These are phyloP conservation scores for Molorchus minor DNA, from an alignment of 2,888 invertebrate genomes.

Conservation along the genomic window DNA sequence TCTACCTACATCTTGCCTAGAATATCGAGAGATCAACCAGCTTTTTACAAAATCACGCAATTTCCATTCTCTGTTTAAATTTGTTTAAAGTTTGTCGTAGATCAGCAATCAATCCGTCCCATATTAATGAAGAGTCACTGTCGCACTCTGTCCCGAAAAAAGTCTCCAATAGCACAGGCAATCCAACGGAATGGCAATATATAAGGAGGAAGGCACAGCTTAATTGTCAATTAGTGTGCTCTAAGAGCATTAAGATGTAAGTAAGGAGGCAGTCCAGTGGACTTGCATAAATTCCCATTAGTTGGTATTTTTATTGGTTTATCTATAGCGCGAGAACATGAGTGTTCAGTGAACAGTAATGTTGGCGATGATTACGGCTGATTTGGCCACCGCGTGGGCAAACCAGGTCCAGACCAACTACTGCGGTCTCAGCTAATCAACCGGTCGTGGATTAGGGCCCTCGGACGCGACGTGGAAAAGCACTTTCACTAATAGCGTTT, in stretches of 20 bases:
- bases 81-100: too few relatives aligned
- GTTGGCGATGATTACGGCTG: slow-evolving; percentile 57
- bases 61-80: too few relatives aligned
- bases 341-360: slow-evolving; percentile 59
- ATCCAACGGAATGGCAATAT: slow-evolving; percentile 26
- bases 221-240: slow-evolving; percentile 54
- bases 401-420: slow-evolving; percentile 45
- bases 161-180: too few relatives aligned
- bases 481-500: slow-evolving; percentile 27
- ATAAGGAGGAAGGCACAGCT: slow-evolving; percentile 40
- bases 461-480: slow-evolving; percentile 25
- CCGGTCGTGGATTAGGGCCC: slow-evolving; percentile 22
- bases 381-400: slow-evolving; percentile 53
- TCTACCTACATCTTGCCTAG: too few relatives aligned
- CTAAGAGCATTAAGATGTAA: slow-evolving; percentile 54
- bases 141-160: too few relatives aligned
- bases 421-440: slow-evolving; percentile 31
- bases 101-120: too few relatives aligned
- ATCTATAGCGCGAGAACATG: slow-evolving; percentile 55
- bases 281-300: slow-evolving; percentile 59
- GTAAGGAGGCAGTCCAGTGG: slow-evolving; percentile 43
- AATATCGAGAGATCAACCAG: too few relatives aligned
- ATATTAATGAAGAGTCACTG: too few relatives aligned
- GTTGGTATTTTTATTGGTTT: slow-evolving; percentile 56
- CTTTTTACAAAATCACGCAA: too few relatives aligned